Evolutionary conservation across 1,140 invertebrate genomes (phyloP).

Genomic region (Drosophila sulfurigaster): DNA sequence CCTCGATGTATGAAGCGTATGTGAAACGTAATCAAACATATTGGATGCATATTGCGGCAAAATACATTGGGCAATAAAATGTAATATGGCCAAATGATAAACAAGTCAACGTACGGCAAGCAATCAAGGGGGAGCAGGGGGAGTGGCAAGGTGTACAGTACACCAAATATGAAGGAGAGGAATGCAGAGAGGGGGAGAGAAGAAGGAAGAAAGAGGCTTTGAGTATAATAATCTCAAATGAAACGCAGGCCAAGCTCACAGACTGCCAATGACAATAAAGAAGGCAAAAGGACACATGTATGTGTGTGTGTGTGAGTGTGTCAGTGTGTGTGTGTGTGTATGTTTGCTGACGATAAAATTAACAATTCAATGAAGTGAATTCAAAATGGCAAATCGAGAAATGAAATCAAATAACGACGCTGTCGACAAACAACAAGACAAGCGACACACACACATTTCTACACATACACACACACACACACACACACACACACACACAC

Average conservation of each 20-base stretch:
- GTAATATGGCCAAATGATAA: conserved; percentile 67
- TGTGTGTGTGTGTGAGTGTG: conserved; percentile 18
- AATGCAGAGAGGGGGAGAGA: background rate
- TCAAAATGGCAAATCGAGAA: conserved; percentile 76
- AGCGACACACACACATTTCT: conserved; percentile 4
- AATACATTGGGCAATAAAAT: conserved; percentile 72
- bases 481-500: conserved; percentile 25
- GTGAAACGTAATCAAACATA: conserved; percentile 63
- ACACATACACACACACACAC: conserved; percentile 28
- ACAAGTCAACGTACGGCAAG: conserved; percentile 23
- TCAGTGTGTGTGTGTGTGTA: conserved; percentile 18
- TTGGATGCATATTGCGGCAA: conserved; percentile 44
- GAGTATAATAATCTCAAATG: conserved; percentile 71
- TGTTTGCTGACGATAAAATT: conserved; percentile 66
- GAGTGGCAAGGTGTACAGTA: background rate
- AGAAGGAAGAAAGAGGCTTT: background rate
- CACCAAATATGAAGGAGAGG: background rate
- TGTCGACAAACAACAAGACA: conserved; percentile 43
- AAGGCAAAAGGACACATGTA: conserved; percentile 19
- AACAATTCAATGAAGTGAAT: conserved; percentile 82
- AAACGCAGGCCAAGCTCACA: conserved; percentile 50
- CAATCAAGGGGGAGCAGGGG: background rate
- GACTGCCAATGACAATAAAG: conserved; percentile 73
- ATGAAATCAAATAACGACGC: conserved; percentile 62
- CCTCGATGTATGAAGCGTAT: conserved; percentile 30